These are phyloP conservation scores for Octopus sinensis DNA, from an alignment of 1,140 invertebrate species.

Conservation along the genomic window DNA sequence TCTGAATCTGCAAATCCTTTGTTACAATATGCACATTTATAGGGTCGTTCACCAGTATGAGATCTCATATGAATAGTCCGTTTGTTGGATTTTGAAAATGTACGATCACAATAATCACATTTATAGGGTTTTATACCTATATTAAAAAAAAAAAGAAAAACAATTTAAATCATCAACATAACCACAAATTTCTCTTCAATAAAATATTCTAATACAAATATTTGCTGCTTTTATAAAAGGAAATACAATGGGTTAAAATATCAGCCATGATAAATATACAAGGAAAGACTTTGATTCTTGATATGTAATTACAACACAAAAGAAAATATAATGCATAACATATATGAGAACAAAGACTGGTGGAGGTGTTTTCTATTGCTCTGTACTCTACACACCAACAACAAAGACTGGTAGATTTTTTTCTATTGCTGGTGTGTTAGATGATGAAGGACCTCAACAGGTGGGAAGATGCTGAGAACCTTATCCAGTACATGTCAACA, in stretches of 20 bases:
- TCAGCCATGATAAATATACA: no score
- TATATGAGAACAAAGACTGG: no score
- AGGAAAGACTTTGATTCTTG: no score
- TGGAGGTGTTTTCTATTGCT: no score
- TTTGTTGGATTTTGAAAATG: constrained; percentile 5
- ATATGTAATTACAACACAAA: no score
- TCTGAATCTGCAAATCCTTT: constrained; percentile 1
- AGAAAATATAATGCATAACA: no score
- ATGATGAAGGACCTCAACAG: no score
- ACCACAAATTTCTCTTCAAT: neutral
- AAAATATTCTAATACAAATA: neutral
- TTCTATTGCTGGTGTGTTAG: no score
- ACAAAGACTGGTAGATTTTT: no score
- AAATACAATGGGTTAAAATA: neutral
- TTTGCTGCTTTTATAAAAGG: neutral
- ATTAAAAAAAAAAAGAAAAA: neutral
- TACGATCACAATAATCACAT: constrained; percentile 10
- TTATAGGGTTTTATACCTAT: constrained; percentile 5
- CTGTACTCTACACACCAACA: no score
- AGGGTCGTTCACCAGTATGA: constrained; percentile 5
- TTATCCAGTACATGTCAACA: no score
- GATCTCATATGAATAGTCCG: neutral
- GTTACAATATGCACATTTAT: constrained; percentile 6
- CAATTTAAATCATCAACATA: neutral
- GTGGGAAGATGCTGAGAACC: no score